Evolutionary conservation across 2,888 invertebrate species (phyloP).

Genomic region (Synergus japonicus): DNA sequence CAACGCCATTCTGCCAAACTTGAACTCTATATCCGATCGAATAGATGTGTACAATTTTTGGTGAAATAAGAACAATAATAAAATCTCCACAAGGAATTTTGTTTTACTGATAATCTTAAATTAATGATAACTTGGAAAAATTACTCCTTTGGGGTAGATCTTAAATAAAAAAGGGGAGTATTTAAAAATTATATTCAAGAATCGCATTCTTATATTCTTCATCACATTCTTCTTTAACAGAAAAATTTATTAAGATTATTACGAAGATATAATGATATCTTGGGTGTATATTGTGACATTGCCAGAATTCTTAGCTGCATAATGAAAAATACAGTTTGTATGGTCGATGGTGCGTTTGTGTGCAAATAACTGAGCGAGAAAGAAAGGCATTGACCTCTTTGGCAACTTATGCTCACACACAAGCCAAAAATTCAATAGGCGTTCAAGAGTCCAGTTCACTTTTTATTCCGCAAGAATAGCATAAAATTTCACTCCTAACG

Average conservation of each 20-base stretch:
- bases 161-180: too few relatives aligned
- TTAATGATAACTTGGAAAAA: too few relatives aligned
- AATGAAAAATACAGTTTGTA: constrained; percentile 40
- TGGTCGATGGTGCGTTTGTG: constrained; percentile 54
- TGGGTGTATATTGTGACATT: not conserved
- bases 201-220: too few relatives aligned
- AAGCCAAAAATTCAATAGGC: constrained; percentile 45
- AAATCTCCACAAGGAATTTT: too few relatives aligned
- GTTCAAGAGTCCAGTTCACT: constrained; percentile 39
- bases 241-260: too few relatives aligned
- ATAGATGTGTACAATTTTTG: not conserved
- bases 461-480: constrained; percentile 42
- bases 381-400: constrained; percentile 69
- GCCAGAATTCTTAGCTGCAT: constrained; percentile 26
- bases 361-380: constrained; percentile 61
- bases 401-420: constrained; percentile 56
- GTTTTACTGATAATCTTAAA: too few relatives aligned
- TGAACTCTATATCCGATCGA: not conserved
- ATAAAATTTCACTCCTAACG: constrained; percentile 35
- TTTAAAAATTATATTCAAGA: too few relatives aligned
- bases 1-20: not conserved
- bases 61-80: not conserved
- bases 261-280: too few relatives aligned
- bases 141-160: too few relatives aligned
- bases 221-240: too few relatives aligned